phyloP scores from a whole-genome alignment of 2,888 invertebrate species.

The Azorinus chamasolen region DNA sequence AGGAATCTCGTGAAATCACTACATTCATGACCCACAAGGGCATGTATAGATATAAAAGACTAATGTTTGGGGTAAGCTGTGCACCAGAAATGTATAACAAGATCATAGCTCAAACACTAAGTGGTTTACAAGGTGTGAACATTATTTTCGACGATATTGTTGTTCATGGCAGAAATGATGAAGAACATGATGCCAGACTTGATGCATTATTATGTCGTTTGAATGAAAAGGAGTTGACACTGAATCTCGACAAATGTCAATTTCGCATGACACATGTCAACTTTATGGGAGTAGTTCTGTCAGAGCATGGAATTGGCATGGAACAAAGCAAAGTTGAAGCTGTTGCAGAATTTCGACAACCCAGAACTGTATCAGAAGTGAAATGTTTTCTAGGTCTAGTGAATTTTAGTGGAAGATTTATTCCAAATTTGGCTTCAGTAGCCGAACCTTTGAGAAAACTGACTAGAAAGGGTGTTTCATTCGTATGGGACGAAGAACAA shows the following conservation, averaged over 20 bases:
- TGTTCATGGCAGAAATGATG: constrained; percentile 31
- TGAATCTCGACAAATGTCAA: constrained; percentile 54
- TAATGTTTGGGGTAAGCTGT: constrained; percentile 64
- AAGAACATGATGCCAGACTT: constrained; percentile 52
- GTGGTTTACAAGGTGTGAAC: constrained; percentile 31
- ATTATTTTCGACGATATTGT: constrained; percentile 66
- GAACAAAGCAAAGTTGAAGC: constrained; percentile 41
- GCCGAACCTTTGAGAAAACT: constrained; percentile 39
- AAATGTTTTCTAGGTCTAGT: constrained; percentile 47
- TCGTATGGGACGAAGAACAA: constrained; percentile 41
- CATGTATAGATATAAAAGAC: constrained; percentile 60
- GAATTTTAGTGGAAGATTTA: constrained; percentile 41
- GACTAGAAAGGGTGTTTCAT: constrained; percentile 9
- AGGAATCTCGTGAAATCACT: constrained; percentile 68
- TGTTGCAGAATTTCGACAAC: constrained; percentile 44
- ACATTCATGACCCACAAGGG: constrained; percentile 69
- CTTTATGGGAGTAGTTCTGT: constrained; percentile 53
- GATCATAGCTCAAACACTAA: constrained; percentile 55
- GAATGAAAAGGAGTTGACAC: constrained; percentile 38
- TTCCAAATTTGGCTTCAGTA: constrained; percentile 38
- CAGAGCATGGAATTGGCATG: constrained; percentile 42
- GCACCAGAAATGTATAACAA: constrained; percentile 63
- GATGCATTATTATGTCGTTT: constrained; percentile 22
- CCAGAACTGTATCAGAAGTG: constrained; percentile 55
- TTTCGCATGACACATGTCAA: constrained; percentile 43